Base-by-base conservation (phyloP, 1,140 invertebrate genomes). In the Drosophila athabasca region DNA sequence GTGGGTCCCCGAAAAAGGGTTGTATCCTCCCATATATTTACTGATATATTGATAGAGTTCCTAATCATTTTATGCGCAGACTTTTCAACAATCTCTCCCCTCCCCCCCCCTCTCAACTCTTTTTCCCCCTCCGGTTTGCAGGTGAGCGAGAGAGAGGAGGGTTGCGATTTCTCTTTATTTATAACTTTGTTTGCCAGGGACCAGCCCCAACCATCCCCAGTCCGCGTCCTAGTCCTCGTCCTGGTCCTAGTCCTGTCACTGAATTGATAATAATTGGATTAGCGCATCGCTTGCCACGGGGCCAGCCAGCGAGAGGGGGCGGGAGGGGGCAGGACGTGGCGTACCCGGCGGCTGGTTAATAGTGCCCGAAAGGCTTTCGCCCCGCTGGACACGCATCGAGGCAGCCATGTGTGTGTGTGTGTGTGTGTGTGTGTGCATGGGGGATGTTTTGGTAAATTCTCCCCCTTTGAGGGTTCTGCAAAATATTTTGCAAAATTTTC, bases 231-330 rank as follows among this genome's bases (percentile, higher is more conserved):
- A 22, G n/a, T 31, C 26, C 26, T 22, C 39, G 26, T 8, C 55
- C n/a, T n/a, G 26, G 24, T n/a, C 6, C 50, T n/a, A 46, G 61
- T 58, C 58, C 79, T 82, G 73, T 79, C 88, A 90, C 70, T 90
- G 88, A 90, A 87, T 88, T 90, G 88, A 90, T 87, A 90, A 90
- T 90, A 90, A 90, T 90, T 90, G 88, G 88, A 90, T 90, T 90
- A 90, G 88, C 78, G 78, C 81, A 74, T 74, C 72, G 70, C 75
- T 79, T 73, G 43, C 39, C 57, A 17, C 35, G 53, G 44, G 35
- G 11, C 35, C 35, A 19, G 45, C 17, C 48, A 43, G 17, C 24
- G 31, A 35, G 41, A 24, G 22, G 0, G 22, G 17, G 17, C 1
- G 17, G 1, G 17, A 19, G 0, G 17, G 17, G 17, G 17, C 1